These are phyloP conservation scores for Apotomis capreana DNA, from an alignment of 2,888 invertebrate species.

Conservation along the genomic window DNA sequence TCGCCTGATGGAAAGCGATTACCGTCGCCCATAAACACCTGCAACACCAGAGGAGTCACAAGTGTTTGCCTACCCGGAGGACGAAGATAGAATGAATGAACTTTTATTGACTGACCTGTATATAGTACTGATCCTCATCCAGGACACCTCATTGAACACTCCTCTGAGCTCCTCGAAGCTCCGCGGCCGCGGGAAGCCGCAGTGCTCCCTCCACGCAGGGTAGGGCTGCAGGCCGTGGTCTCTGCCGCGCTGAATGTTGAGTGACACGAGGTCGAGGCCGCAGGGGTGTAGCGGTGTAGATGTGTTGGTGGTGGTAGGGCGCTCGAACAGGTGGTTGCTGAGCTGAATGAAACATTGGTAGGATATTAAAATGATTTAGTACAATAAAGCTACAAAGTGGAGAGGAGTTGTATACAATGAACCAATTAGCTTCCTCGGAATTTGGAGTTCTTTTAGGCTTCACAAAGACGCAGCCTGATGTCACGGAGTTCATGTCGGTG, in stretches of 20 bases:
- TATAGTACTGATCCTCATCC: slow-evolving; percentile 84
- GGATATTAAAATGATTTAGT: too few species aligned
- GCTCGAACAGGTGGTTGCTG: slow-evolving; percentile 87
- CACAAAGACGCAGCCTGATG: too few species aligned
- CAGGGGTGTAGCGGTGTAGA: slow-evolving; percentile 69
- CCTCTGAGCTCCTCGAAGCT: slow-evolving; percentile 86
- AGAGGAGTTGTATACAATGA: too few species aligned
- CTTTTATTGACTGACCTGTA: slow-evolving; percentile 80
- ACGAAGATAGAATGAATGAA: too few species aligned
- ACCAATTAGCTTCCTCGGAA: too few species aligned
- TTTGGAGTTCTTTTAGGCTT: too few species aligned
- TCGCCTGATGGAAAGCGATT: too few species aligned
- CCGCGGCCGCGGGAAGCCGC: slow-evolving; percentile 85
- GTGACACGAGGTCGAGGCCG: slow-evolving; percentile 92
- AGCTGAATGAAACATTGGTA: slow-evolving; percentile 72
- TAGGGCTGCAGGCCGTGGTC: slow-evolving; percentile 94
- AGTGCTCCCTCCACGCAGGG: slow-evolving; percentile 89
- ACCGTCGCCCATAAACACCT: too few species aligned
- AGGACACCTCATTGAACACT: slow-evolving; percentile 86
- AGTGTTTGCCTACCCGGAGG: too few species aligned
- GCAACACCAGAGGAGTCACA: too few species aligned
- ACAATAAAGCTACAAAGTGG: too few species aligned
- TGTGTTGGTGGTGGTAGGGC: slow-evolving; percentile 59
- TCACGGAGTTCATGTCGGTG: too few species aligned
- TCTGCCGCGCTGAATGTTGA: slow-evolving; percentile 94